phyloP scores from a whole-genome alignment of 2,888 invertebrate genomes.

The Calameuta pallipes region DNA sequence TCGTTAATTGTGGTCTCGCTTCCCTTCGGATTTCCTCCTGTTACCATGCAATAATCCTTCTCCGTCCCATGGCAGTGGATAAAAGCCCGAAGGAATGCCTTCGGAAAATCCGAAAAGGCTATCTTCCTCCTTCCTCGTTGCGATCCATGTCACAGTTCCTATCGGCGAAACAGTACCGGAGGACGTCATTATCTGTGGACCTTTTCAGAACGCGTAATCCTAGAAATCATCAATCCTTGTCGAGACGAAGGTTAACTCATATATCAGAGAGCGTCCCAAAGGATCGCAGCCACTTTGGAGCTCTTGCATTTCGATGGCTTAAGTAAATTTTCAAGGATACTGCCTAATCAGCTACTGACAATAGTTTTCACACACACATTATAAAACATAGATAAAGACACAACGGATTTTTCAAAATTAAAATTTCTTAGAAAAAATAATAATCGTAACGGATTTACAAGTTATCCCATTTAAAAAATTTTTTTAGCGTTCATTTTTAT shows the following conservation, averaged over 20 bases:
- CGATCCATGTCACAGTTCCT: not conserved
- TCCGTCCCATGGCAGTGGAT: not conserved
- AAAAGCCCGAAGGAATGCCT: not conserved
- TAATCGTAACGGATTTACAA: not conserved
- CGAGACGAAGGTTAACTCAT: not conserved
- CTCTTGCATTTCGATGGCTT: not conserved
- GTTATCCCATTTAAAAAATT: too few relatives aligned
- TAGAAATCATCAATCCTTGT: conserved; percentile 7
- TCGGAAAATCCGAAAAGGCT: not conserved
- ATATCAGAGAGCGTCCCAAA: not conserved
- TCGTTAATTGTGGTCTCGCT: not conserved
- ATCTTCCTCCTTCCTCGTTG: not conserved
- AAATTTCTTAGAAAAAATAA: not conserved
- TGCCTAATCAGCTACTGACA: not conserved
- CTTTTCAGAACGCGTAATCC: conserved; percentile 2
- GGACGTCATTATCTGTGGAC: conserved; percentile 1
- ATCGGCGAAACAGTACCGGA: not conserved
- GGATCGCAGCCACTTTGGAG: not conserved
- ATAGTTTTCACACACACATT: not conserved
- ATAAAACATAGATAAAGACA: not conserved
- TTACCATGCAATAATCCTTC: not conserved
- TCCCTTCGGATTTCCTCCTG: not conserved
- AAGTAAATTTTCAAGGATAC: not conserved
- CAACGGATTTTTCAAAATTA: not conserved
- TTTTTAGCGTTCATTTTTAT: too few relatives aligned